Evolutionary conservation across 1,140 invertebrate species (phyloP).

Genomic region (Drosophila funebris): DNA sequence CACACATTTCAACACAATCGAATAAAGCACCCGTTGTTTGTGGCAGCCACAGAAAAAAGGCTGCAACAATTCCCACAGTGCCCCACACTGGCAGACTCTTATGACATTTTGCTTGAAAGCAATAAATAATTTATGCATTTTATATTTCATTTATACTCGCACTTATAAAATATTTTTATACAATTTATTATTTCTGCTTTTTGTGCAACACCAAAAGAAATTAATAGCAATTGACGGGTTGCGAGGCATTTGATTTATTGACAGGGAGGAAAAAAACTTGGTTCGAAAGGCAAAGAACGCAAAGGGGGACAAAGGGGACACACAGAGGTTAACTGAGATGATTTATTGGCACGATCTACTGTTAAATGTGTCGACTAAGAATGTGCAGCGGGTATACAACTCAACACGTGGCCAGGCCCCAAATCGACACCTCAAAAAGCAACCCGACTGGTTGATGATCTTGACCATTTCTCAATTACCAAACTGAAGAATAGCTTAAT

Average conservation of each 20-base stretch:
- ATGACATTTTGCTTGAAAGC: constrained; percentile 45
- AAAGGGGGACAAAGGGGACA: neutral
- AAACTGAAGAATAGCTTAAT: neutral
- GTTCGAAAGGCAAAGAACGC: constrained; percentile 6
- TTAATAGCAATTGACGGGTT: constrained; percentile 38
- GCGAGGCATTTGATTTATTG: constrained; percentile 38
- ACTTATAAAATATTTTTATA: constrained; percentile 19
- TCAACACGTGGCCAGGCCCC: constrained; percentile 5
- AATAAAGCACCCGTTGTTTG: neutral
- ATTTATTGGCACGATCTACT: constrained; percentile 29
- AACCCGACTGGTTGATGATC: neutral
- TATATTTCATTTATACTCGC: constrained; percentile 12
- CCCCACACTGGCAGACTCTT: constrained; percentile 9
- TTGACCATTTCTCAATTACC: neutral
- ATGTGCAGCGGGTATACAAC: neutral
- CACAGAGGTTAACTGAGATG: constrained; percentile 4
- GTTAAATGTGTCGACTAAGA: constrained; percentile 31
- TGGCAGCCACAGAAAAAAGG: neutral
- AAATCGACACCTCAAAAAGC: neutral
- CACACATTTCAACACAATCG: constrained; percentile 28
- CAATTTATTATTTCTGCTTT: constrained; percentile 6
- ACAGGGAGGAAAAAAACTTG: neutral
- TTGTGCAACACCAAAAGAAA: constrained; percentile 25
- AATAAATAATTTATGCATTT: constrained; percentile 44
- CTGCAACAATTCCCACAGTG: constrained; percentile 31